Evolutionary conservation across 2,113 vertebrate genomes (phyloP).

Genomic region (Apodemus sylvaticus): DNA sequence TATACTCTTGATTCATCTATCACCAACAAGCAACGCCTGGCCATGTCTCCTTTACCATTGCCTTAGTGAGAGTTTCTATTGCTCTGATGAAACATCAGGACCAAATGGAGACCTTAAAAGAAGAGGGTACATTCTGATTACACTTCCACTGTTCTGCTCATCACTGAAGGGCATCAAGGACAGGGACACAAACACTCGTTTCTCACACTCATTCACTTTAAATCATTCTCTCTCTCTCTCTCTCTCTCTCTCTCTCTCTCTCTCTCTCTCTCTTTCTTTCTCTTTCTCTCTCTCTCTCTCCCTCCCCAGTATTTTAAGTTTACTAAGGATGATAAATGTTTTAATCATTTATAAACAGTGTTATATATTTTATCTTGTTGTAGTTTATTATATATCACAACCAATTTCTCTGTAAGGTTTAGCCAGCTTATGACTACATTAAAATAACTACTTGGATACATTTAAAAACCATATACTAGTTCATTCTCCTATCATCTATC

Average conservation of each 20-base stretch:
- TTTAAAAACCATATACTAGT: too few species aligned
- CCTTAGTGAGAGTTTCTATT: too few species aligned
- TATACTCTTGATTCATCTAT: neutral
- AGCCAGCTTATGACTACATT: conserved; percentile 4
- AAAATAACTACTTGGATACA: neutral
- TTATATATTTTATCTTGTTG: neutral
- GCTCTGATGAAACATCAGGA: neutral
- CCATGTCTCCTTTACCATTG: neutral
- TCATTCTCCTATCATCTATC: too few species aligned
- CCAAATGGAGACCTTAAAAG: neutral
- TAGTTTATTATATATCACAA: neutral
- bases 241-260: too few species aligned
- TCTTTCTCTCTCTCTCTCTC: neutral
- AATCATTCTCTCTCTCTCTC: too few species aligned
- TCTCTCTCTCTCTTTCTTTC: too few species aligned
- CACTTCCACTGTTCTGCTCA: neutral
- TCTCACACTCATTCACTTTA: neutral
- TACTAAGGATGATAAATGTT: neutral
- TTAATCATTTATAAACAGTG: neutral
- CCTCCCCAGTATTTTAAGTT: neutral
- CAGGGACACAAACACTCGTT: neutral
- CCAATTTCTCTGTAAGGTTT: neutral
- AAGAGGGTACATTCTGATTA: neutral
- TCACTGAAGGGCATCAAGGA: neutral
- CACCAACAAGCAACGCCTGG: neutral